Evolutionary conservation across 2,797 vertebrate species (phyloP), one percentile per base, ranked within the genome.

Genomic region (Trematomus bernacchii): DNA sequence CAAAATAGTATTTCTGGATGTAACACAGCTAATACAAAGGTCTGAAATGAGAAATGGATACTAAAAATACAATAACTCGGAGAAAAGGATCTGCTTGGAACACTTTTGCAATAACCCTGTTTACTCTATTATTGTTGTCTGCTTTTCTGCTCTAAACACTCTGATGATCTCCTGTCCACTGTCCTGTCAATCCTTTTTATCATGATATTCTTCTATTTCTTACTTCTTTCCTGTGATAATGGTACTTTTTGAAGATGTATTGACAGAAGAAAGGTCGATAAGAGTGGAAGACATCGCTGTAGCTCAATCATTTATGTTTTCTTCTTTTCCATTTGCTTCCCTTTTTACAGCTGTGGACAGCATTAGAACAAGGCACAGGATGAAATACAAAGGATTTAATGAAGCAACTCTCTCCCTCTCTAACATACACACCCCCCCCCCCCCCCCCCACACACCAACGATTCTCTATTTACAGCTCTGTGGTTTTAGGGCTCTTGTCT

Each of bases 341-440:
- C 63, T 78, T 80, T 91, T 91, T 90, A 90, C 79, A 50, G 83
- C 76, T 66, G 19, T 72, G 76, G 30, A 83, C 59, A 55, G 74
- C 66, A 72, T 84, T 48, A 80, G 83, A 92, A 89, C 73, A 85
- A 85, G 60, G 70, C 73, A n/a, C 62, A 64, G 70, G 80, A 74
- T 88, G 73, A 85, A 82, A 91, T 68, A 90, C 87, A 92, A 90
- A 87, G 75, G 83, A 81, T 88, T 91, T 91, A 91, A 93, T 89
- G 85, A 91, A 84, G 86, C 89, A 79, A 82, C 60, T 73, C 73
- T 65, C 79, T 66, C 66, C 16, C 51, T 48, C 66, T 23, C 69
- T 23, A 52, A 23, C 44, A 23, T 44, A n/a, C 37, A 11, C 60
- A 33, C 66, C 16, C 67, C 67, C 51, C 63, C 71, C 44, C 66